Evolutionary conservation across 2,113 vertebrate species (phyloP).

Genomic region (Xenopus laevis): DNA sequence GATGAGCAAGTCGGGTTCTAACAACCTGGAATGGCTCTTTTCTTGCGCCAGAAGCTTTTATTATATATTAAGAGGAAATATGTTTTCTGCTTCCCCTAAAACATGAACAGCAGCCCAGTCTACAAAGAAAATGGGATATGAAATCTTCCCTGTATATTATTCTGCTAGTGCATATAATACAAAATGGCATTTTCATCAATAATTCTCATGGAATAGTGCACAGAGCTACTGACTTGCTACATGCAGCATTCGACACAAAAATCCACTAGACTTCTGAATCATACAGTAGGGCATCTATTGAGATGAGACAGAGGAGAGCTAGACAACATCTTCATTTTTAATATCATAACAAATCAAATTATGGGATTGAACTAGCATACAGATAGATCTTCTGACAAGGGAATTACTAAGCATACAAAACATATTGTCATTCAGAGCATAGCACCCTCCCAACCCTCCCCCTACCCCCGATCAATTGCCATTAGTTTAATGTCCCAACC

Average conservation of each 20-base stretch:
- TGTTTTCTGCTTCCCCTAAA: conserved; percentile 3
- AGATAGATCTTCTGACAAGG: not conserved
- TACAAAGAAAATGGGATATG: not conserved
- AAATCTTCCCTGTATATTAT: conserved; percentile 7
- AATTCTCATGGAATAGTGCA: not conserved
- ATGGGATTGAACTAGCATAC: not conserved
- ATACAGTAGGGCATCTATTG: no score
- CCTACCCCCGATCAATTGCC: conserved; percentile 40
- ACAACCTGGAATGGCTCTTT: not conserved
- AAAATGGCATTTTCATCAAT: not conserved
- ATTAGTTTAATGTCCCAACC: conserved; percentile 41
- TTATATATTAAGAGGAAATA: not conserved
- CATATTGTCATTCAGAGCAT: conserved; percentile 39
- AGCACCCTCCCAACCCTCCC: not conserved
- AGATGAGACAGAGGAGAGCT: no score
- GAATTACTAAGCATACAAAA: conserved; percentile 21
- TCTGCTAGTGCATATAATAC: not conserved
- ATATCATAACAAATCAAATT: not conserved
- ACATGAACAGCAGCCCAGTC: not conserved
- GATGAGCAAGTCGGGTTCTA: not conserved
- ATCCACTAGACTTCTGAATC: no score
- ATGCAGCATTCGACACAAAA: no score
- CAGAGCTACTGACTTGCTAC: not conserved
- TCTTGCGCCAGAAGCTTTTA: not conserved
- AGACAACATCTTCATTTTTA: no score